phyloP scores from a whole-genome alignment of 2,113 vertebrate species.

The Gambusia holbrooki region DNA sequence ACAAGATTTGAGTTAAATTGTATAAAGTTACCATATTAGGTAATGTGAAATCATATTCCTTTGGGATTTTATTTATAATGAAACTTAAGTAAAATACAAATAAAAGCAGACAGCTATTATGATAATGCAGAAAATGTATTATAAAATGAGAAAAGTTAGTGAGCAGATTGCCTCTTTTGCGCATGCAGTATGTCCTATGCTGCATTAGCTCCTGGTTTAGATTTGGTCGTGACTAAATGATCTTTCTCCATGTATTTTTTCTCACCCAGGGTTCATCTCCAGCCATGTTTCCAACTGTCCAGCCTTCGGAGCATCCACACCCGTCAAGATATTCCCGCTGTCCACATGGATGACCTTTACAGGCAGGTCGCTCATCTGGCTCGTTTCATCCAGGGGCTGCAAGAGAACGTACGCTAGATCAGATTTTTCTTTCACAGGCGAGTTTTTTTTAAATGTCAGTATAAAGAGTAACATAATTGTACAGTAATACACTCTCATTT shows the following conservation, averaged over 20 bases:
- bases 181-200: no score
- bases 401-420: conserved; percentile 1
- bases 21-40: no score
- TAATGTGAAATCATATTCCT: no score
- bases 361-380: conserved; percentile 97
- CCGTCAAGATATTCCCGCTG: conserved; percentile 94
- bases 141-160: no score
- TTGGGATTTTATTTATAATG: no score
- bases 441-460: neutral
- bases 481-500: no score
- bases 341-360: conserved; percentile 97
- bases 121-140: no score
- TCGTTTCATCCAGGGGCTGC: conserved; percentile 95
- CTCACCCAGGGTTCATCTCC: conserved; percentile 95
- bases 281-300: conserved; percentile 96
- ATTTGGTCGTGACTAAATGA: neutral
- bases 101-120: no score
- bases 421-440: neutral
- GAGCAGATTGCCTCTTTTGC: neutral
- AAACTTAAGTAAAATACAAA: no score
- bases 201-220: neutral
- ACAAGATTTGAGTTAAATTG: no score
- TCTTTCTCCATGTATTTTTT: neutral
- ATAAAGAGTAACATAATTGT: no score
- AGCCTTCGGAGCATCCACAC: conserved; percentile 91